Percentiles rank a stretch among this genome's conserved stretches.
Evolutionary conservation across 2,113 vertebrate species (phyloP).

Genomic region (Pollimyrus isidori): DNA sequence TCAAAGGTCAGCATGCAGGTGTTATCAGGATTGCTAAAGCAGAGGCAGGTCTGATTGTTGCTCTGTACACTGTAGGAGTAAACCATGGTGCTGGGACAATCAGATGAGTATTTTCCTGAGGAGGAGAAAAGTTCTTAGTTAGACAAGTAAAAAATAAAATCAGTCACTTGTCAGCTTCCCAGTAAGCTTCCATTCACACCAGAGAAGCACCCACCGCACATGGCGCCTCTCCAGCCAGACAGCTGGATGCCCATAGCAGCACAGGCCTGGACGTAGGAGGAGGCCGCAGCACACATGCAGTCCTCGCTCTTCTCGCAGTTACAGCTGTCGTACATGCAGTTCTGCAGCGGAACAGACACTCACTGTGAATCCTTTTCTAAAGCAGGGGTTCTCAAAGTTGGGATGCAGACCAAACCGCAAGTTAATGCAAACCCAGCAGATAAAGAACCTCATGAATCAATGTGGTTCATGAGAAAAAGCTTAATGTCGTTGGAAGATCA

Average conservation of each 20-base stretch:
- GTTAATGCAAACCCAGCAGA: neutral
- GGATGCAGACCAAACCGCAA: neutral
- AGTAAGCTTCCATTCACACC: neutral
- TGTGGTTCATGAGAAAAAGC: neutral
- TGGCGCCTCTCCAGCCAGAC: slow-evolving; percentile 52
- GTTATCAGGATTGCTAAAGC: slow-evolving; percentile 59
- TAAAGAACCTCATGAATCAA: neutral
- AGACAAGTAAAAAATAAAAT: neutral
- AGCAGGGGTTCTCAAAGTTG: neutral
- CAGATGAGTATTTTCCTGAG: slow-evolving; percentile 61
- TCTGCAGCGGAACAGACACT: slow-evolving; percentile 50
- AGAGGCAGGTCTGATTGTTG: slow-evolving; percentile 75
- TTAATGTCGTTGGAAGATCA: neutral
- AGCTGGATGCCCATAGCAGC: slow-evolving; percentile 55
- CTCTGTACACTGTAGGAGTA: slow-evolving; percentile 58
- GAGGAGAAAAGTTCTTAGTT: neutral
- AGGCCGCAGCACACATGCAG: slow-evolving; percentile 78
- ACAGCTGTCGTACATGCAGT: slow-evolving; percentile 85
- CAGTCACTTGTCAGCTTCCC: neutral
- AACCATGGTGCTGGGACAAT: slow-evolving; percentile 65
- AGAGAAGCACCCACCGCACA: slow-evolving; percentile 49
- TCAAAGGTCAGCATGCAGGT: slow-evolving; percentile 61
- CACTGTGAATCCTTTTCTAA: neutral
- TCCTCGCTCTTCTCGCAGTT: slow-evolving; percentile 80
- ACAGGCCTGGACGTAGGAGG: slow-evolving; percentile 61